Conservation (phyloP, 2,113 vertebrate genomes). For the Boulengeromyrus knoepffleri region DNA sequence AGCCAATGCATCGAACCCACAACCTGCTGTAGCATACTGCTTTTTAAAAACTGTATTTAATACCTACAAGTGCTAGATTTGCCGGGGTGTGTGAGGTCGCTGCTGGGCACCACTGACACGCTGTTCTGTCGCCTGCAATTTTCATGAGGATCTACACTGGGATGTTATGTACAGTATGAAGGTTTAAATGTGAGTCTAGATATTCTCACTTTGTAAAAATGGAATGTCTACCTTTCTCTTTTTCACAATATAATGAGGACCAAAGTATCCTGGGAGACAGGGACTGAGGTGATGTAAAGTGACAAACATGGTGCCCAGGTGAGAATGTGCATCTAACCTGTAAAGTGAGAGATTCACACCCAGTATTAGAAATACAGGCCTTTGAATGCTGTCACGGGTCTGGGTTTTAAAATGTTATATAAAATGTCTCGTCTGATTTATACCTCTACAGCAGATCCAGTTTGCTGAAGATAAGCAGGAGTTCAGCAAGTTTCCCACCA, state of each 20-base stretch:
- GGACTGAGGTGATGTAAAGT: neutral
- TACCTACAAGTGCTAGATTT: neutral
- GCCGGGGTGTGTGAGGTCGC: neutral
- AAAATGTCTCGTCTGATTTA: neutral
- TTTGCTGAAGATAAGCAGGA: slow-evolving; percentile 93
- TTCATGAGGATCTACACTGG: neutral
- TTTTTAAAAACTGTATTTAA: neutral
- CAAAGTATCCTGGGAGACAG: neutral
- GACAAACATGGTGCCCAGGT: neutral
- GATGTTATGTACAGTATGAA: neutral
- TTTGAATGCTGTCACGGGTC: neutral
- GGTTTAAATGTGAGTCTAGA: neutral
- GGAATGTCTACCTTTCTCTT: neutral
- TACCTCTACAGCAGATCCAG: slow-evolving; percentile 71
- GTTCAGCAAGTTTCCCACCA: slow-evolving; percentile 87
- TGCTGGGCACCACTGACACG: neutral
- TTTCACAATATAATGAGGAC: neutral
- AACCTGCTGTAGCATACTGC: neutral
- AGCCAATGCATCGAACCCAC: neutral
- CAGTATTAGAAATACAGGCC: neutral
- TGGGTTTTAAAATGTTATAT: neutral
- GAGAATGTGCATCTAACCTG: neutral
- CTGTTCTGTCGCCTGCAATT: neutral
- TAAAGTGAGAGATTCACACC: neutral
- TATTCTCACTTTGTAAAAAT: neutral